These are phyloP conservation scores for Corythaixoides concolor DNA, from an alignment of 2,113 vertebrate genomes.

Conservation along the genomic window DNA sequence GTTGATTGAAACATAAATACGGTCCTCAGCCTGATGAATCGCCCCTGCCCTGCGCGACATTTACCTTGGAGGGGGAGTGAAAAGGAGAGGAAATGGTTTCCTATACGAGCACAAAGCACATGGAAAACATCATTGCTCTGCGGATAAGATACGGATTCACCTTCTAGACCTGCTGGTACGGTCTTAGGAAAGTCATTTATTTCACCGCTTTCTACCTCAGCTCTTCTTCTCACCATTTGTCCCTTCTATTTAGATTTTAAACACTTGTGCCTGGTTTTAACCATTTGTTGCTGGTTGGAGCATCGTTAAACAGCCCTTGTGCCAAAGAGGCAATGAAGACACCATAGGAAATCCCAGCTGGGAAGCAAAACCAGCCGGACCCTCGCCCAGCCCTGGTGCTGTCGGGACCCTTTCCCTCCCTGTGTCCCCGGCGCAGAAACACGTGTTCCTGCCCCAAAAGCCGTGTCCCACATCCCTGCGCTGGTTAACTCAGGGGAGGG, in stretches of 20 bases:
- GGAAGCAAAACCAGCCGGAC: neutral
- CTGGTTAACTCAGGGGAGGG: neutral
- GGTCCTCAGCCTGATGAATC: slow-evolving; percentile 57
- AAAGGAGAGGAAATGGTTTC: slow-evolving; percentile 46
- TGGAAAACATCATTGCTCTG: neutral
- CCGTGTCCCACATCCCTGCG: neutral
- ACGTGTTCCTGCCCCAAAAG: neutral
- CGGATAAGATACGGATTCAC: accelerated
- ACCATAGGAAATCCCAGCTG: accelerated
- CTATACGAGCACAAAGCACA: neutral
- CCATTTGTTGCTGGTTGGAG: neutral
- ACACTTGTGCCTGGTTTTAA: neutral
- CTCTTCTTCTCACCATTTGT: neutral
- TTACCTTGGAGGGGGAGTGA: slow-evolving; percentile 22
- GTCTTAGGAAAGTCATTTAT: neutral
- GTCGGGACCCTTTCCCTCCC: neutral
- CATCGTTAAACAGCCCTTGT: accelerated
- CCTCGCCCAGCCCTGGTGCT: accelerated
- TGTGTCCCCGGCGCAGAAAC: accelerated
- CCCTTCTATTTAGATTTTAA: neutral
- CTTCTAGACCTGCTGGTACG: neutral
- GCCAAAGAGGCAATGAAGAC: neutral
- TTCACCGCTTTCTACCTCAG: neutral
- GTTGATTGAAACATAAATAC: slow-evolving; percentile 61
- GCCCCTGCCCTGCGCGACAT: neutral